phyloP scores from a whole-genome alignment of 2,888 invertebrate species.

The Aphrophora alni region DNA sequence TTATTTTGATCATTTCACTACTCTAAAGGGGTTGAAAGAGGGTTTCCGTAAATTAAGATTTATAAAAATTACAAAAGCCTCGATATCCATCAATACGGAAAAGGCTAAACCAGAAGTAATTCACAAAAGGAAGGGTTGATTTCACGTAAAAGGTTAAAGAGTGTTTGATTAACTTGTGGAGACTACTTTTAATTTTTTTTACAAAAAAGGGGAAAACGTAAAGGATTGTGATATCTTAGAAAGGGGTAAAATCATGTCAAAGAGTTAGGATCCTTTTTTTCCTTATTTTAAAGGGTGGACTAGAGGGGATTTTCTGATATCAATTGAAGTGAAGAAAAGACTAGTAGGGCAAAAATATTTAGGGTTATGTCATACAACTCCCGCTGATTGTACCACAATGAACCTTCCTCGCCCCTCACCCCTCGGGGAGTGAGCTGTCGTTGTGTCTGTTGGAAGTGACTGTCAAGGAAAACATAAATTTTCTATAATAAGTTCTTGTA shows the following conservation, averaged over 20 bases:
- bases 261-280: background rate
- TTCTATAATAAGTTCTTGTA: background rate
- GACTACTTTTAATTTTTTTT: background rate
- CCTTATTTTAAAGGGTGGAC: background rate
- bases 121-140: slow-evolving; percentile 2
- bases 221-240: background rate
- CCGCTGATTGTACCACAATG: slow-evolving; percentile 34
- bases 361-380: slow-evolving; percentile 10
- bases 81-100: background rate
- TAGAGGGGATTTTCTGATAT: background rate
- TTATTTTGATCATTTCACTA: slow-evolving; percentile 31
- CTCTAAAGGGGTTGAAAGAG: slow-evolving; percentile 31
- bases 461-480: background rate
- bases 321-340: background rate
- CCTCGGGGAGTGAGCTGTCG: slow-evolving; percentile 7
- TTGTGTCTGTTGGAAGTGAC: background rate
- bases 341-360: background rate
- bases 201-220: background rate
- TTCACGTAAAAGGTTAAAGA: slow-evolving; percentile 35
- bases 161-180: slow-evolving; percentile 36
- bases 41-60: slow-evolving; percentile 6
- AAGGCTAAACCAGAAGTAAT: background rate
- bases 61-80: background rate
- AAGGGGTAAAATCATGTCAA: background rate
- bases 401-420: background rate